phyloP scores from a whole-genome alignment of 2,797 vertebrate genomes.

The Aulostomus chinensis region DNA sequence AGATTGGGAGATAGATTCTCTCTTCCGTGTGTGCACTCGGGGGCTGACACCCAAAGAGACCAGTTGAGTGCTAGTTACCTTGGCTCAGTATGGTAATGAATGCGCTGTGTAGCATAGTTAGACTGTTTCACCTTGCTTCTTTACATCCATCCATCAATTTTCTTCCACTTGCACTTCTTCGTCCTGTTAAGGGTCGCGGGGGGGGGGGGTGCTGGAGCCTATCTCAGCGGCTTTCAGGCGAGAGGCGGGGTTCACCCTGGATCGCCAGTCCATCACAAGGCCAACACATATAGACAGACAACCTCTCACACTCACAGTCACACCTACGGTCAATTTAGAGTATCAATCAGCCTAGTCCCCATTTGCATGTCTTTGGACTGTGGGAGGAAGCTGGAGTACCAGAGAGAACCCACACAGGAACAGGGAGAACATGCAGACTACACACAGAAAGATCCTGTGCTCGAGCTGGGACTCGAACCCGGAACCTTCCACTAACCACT shows the following conservation, averaged over 20 bases:
- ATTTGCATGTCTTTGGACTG: no score
- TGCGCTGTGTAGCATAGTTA: no score
- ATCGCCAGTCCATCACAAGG: conserved; percentile 1
- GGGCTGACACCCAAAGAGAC: no score
- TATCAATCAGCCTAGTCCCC: no score
- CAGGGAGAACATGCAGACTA: neutral
- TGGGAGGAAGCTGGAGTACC: no score
- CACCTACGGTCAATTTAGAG: neutral
- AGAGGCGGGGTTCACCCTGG: neutral
- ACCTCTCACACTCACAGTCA: neutral
- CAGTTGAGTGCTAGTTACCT: no score
- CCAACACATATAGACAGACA: neutral
- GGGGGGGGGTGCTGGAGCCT: neutral
- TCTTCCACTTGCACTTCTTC: neutral
- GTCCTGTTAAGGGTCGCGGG: neutral
- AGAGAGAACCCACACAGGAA: neutral
- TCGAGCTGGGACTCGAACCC: no score
- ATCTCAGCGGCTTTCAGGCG: neutral
- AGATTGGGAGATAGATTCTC: no score
- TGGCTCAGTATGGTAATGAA: no score
- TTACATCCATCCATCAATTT: neutral
- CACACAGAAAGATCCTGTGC: no score
- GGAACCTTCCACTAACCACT: no score
- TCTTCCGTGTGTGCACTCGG: no score
- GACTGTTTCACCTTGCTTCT: neutral